phyloP scores from a whole-genome alignment of 2,113 vertebrate species.

The Scortum barcoo region DNA sequence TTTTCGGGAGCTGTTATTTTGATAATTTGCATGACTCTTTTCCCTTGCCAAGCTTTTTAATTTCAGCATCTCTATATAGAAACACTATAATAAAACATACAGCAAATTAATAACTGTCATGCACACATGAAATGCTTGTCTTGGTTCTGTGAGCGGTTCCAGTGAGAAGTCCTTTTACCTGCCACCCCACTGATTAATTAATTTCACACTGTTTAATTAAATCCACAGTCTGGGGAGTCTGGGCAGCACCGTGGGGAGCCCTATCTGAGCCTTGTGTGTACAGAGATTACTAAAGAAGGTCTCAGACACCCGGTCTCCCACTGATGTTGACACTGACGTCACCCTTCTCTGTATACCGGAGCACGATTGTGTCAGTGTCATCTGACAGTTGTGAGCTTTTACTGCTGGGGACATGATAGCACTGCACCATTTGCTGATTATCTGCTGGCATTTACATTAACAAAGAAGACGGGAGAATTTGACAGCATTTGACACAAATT shows the following conservation, averaged over 20 bases:
- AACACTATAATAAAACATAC: slow-evolving; percentile 73
- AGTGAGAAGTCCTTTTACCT: slow-evolving; percentile 79
- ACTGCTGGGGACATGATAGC: slow-evolving; percentile 60
- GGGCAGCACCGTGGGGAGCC: slow-evolving; percentile 68
- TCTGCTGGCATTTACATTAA: slow-evolving; percentile 55
- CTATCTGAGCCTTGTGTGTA: slow-evolving; percentile 65
- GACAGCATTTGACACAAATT: slow-evolving; percentile 50
- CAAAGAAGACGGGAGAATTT: slow-evolving; percentile 37
- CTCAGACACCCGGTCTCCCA: slow-evolving; percentile 80
- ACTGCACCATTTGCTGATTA: slow-evolving; percentile 56
- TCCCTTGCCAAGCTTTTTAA: slow-evolving; percentile 64
- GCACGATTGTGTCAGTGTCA: slow-evolving; percentile 87
- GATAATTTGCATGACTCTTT: slow-evolving; percentile 79
- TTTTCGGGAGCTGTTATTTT: slow-evolving; percentile 80
- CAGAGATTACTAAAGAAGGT: slow-evolving; percentile 74
- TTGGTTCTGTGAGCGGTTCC: slow-evolving; percentile 74
- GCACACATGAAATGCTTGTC: slow-evolving; percentile 76
- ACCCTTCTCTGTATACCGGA: slow-evolving; percentile 86
- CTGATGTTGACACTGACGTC: slow-evolving; percentile 84
- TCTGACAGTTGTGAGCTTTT: slow-evolving; percentile 83
- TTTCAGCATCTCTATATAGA: slow-evolving; percentile 67
- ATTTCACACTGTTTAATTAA: slow-evolving; percentile 87
- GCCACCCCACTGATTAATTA: slow-evolving; percentile 83
- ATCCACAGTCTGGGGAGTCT: slow-evolving; percentile 81
- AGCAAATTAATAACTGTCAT: slow-evolving; percentile 82